phyloP scores from a whole-genome alignment of 2,888 invertebrate species.

The Patella pellucida region DNA sequence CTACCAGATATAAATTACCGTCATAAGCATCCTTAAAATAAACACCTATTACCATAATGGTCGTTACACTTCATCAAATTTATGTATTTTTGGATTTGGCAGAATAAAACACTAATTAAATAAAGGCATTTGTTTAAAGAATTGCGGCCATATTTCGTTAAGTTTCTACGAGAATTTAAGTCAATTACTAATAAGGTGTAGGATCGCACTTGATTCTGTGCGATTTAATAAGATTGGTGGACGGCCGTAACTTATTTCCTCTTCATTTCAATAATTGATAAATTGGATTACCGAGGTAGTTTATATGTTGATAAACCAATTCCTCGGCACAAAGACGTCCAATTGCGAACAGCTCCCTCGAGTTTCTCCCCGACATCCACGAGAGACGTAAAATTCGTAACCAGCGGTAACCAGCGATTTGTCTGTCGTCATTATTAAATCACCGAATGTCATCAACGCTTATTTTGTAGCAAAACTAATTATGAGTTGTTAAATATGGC shows the following conservation, averaged over 20 bases:
- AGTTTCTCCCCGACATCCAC: conserved; percentile 23
- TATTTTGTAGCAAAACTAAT: conserved; percentile 39
- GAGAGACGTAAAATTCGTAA: conserved; percentile 26
- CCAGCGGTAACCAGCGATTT: conserved; percentile 23
- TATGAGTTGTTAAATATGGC: conserved; percentile 36
- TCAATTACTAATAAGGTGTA: not conserved
- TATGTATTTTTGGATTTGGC: not conserved
- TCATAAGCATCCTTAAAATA: not conserved
- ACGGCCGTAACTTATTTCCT: conserved; percentile 49
- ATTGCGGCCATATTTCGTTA: not conserved
- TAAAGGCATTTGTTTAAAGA: not conserved
- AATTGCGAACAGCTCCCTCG: conserved; percentile 39
- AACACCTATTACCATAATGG: not conserved
- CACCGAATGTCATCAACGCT: conserved; percentile 40
- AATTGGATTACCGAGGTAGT: conserved; percentile 54
- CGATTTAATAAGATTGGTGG: too few species aligned
- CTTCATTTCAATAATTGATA: conserved; percentile 56
- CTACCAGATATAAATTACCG: not conserved
- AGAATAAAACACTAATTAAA: conserved; percentile 1
- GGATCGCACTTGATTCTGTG: too few species aligned
- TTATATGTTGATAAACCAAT: conserved; percentile 58
- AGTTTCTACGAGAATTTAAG: conserved; percentile 1
- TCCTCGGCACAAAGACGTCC: conserved; percentile 42
- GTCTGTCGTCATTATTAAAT: conserved; percentile 35
- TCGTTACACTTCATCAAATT: not conserved